Evolutionary conservation across 2,113 vertebrate species (phyloP).

Genomic region (Charadrius vociferus): DNA sequence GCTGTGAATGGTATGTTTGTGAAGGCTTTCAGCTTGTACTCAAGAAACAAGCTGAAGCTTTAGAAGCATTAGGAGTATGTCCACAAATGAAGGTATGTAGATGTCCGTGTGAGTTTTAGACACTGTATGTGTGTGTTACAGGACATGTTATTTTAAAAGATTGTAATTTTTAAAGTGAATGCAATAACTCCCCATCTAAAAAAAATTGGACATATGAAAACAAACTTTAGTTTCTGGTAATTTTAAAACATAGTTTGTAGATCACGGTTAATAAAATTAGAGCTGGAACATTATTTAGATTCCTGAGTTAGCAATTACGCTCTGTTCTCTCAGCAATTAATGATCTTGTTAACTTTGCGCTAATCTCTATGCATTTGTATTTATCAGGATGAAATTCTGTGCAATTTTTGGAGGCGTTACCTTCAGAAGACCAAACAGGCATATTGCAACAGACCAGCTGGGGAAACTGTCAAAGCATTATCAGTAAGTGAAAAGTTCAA

Average conservation of each 20-base stretch:
- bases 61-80: conserved; percentile 82
- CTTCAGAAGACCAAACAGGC: conserved; percentile 88
- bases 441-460: conserved; percentile 72
- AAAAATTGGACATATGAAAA: not conserved
- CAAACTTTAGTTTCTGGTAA: not conserved
- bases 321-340: not conserved
- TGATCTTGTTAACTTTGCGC: not conserved
- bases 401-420: conserved; percentile 87
- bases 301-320: not conserved
- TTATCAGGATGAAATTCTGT: conserved; percentile 81
- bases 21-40: conserved; percentile 94
- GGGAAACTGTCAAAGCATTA: not conserved
- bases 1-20: conserved; percentile 84
- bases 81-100: conserved; percentile 84
- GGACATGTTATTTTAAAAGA: not conserved
- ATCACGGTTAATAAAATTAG: not conserved
- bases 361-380: not conserved
- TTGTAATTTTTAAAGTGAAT: not conserved
- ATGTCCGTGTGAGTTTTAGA: not conserved
- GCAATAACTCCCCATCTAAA: not conserved
- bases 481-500: conserved; percentile 61
- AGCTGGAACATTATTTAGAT: not conserved
- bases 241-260: not conserved
- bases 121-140: not conserved
- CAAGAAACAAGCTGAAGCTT: conserved; percentile 85